Evolutionary conservation across 2,797 vertebrate genomes (phyloP), one percentile per base, ranked within the genome.

Genomic region (Sebastes miniatus): DNA sequence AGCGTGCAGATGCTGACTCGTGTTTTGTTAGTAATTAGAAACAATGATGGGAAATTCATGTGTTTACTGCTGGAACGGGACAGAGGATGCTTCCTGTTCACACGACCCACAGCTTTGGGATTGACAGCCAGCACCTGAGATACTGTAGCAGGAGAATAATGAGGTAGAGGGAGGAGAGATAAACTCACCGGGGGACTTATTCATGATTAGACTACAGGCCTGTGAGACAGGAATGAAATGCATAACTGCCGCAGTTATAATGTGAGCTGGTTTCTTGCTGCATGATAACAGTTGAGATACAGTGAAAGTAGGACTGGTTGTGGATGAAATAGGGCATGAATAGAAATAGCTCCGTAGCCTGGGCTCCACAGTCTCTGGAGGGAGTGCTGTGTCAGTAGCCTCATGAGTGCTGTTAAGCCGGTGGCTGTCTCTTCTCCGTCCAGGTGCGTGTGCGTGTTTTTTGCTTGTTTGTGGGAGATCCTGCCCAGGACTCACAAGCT

Each of bases 401-500:
- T 83, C 63, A 1, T 77, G 81, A 67, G 73, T 61, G 83, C 86
- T 9, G 79, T 77, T 75, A 72, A 86, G 87, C 71, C 69, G 56
- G 39, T 68, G 87, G 70, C 75, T 75, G 89, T 87, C 85, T 89
- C 36, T 88, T 88, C 87, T 88, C 73, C 39, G 43, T 88, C 85
- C 89, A 91, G 90, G 92, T 90, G 81, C 6, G 50, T 73, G 77
- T 54, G 79, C 31, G 52, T 66, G 66, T 18, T 24, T 67, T 47
- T 52, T n/a, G n/a, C 81, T 92, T 86, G 93, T 95, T 89, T 91
- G 93, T 95, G 95, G 95, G 88, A 94, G 71, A 88, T 95, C 52
- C 69, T 86, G 58, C 86, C 89, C 75, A 85, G 87, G 62, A 93
- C 90, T 69, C 95, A 82, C 7, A 89, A 91, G 75, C 87, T 96